phyloP scores from a whole-genome alignment of 2,113 vertebrate genomes.

The Capricornis sumatraensis region DNA sequence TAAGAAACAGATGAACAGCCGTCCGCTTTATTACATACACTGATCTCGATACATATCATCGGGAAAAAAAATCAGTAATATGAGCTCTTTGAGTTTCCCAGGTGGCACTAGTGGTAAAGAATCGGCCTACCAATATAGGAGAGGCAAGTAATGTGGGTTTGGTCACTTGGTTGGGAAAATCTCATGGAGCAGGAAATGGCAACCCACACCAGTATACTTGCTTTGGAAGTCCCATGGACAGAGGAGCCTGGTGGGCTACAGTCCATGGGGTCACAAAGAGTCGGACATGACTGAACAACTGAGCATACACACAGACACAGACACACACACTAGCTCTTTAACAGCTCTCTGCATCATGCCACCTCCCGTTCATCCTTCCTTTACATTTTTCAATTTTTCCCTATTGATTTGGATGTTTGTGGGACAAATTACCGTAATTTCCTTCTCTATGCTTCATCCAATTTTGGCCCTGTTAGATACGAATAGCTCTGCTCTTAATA shows the following conservation, averaged over 20 bases:
- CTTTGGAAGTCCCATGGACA: neutral
- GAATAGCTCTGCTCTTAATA: neutral
- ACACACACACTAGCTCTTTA: neutral
- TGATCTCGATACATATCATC: neutral
- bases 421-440: neutral
- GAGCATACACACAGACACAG: neutral
- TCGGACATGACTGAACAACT: neutral
- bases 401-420: neutral
- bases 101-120: neutral
- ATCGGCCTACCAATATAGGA: neutral
- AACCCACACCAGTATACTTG: neutral
- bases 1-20: neutral
- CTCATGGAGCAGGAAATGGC: neutral
- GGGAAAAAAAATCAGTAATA: neutral
- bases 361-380: neutral
- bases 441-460: neutral
- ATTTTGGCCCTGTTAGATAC: neutral
- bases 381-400: neutral
- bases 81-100: neutral
- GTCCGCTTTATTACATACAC: fast-evolving
- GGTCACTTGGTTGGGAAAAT: neutral
- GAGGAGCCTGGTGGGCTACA: neutral
- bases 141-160: neutral
- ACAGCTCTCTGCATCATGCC: neutral
- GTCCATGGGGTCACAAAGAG: neutral